Conservation (phyloP, 2,113 vertebrate species). For the Atractosteus spatula region DNA sequence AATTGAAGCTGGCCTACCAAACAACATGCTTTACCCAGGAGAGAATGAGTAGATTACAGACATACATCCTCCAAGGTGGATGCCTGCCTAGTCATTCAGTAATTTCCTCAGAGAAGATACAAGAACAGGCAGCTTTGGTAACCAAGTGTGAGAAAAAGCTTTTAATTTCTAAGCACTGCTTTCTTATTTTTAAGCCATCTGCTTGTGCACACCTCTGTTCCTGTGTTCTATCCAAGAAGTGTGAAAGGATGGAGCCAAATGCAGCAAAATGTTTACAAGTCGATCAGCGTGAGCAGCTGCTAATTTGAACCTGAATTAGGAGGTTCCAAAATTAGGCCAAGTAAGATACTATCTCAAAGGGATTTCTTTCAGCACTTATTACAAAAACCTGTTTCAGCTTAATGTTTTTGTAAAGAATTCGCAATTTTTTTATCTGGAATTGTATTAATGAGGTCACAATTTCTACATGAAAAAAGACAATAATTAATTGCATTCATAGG, state of each 20-base stretch:
- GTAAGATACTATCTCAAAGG: constrained; percentile 29
- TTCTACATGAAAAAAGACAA: too few relatives aligned
- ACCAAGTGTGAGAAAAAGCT: background rate
- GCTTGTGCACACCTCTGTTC: constrained; percentile 13
- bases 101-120: background rate
- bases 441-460: too few relatives aligned
- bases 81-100: background rate
- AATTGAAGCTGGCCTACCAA: background rate
- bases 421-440: background rate
- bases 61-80: background rate
- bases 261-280: constrained; percentile 30
- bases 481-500: too few relatives aligned
- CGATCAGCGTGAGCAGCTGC: constrained; percentile 30
- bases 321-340: constrained; percentile 27
- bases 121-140: background rate
- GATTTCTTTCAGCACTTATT: constrained; percentile 21
- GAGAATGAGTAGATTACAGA: constrained; percentile 2
- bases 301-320: constrained; percentile 26
- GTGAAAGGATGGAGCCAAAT: constrained; percentile 15
- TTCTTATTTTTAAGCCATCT: constrained; percentile 18
- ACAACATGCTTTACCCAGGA: background rate
- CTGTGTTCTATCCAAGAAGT: background rate
- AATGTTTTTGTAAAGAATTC: background rate
- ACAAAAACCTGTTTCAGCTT: constrained; percentile 21
- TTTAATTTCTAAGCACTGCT: background rate